Evolutionary conservation across 2,797 vertebrate species (phyloP).

Genomic region (Morelia viridis): DNA sequence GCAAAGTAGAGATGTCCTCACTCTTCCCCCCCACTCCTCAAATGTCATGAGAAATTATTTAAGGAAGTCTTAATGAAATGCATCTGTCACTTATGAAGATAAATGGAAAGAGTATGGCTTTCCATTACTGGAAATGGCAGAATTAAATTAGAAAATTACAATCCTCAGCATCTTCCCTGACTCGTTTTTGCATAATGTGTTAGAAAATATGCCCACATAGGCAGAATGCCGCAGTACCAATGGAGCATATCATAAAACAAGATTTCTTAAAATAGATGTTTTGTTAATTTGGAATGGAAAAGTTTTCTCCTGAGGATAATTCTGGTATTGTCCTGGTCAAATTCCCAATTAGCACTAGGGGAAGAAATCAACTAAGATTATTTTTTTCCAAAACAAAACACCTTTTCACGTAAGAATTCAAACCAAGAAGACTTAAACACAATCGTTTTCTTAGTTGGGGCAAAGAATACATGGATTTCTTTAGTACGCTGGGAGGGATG

Average conservation of each 20-base stretch:
- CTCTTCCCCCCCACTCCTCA: conserved; percentile 56
- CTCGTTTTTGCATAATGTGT: conserved; percentile 79
- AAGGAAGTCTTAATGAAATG: conserved; percentile 81
- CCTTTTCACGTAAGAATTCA: conserved; percentile 15
- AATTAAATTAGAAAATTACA: conserved; percentile 82
- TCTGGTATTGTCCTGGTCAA: conserved; percentile 43
- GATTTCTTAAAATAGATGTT: conserved; percentile 66
- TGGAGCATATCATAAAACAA: conserved; percentile 68
- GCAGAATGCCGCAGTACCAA: conserved; percentile 71
- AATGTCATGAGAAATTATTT: conserved; percentile 78
- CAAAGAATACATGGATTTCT: neutral
- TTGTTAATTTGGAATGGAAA: conserved; percentile 60
- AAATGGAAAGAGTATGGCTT: conserved; percentile 74
- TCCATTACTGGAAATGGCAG: conserved; percentile 81
- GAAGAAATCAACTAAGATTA: conserved; percentile 22
- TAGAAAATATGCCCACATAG: conserved; percentile 77
- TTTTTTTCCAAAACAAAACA: neutral
- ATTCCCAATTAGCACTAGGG: conserved; percentile 35
- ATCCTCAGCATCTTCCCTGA: conserved; percentile 77
- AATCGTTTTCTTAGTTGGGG: neutral
- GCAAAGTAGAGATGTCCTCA: conserved; percentile 70
- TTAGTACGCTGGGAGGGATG: neutral
- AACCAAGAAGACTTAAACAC: conserved; percentile 6
- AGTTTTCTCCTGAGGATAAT: conserved; percentile 55
- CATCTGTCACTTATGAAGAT: conserved; percentile 80